phyloP scores from a whole-genome alignment of 2,113 vertebrate species.

The Cryptotis parvus region DNA sequence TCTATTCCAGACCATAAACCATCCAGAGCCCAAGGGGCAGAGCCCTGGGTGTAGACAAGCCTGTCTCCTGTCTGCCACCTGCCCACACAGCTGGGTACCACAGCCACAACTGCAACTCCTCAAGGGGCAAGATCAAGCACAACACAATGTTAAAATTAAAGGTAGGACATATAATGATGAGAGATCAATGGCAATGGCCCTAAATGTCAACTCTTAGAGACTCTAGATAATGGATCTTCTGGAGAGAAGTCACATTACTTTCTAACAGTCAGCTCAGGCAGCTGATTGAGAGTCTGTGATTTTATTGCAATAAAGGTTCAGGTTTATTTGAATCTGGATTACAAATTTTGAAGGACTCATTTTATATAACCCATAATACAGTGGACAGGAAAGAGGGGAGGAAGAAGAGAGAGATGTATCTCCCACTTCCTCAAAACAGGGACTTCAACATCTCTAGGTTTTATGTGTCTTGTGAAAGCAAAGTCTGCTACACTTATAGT shows the following conservation, averaged over 20 bases:
- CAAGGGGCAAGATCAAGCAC: too few relatives aligned
- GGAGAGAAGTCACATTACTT: background rate
- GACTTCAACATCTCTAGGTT: background rate
- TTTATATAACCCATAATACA: background rate
- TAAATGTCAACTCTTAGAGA: background rate
- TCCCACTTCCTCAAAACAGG: background rate
- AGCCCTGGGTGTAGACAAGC: too few relatives aligned
- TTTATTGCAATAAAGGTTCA: accelerated
- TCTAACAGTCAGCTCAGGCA: background rate
- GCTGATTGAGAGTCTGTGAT: background rate
- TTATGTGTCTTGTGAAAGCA: background rate
- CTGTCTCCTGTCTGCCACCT: too few relatives aligned
- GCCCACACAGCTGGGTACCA: too few relatives aligned
- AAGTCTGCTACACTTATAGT: background rate
- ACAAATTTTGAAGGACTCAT: background rate
- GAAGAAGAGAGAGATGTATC: too few relatives aligned
- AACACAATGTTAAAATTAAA: constrained; percentile 11
- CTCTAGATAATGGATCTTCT: background rate
- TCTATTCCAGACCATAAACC: too few relatives aligned
- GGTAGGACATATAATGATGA: background rate
- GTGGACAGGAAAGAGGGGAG: background rate
- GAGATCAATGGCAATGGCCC: background rate
- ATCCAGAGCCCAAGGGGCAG: too few relatives aligned
- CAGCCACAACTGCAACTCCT: too few relatives aligned
- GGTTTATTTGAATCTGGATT: background rate